phyloP scores from a whole-genome alignment of 2,113 vertebrate genomes.

The Mirza zaza region DNA sequence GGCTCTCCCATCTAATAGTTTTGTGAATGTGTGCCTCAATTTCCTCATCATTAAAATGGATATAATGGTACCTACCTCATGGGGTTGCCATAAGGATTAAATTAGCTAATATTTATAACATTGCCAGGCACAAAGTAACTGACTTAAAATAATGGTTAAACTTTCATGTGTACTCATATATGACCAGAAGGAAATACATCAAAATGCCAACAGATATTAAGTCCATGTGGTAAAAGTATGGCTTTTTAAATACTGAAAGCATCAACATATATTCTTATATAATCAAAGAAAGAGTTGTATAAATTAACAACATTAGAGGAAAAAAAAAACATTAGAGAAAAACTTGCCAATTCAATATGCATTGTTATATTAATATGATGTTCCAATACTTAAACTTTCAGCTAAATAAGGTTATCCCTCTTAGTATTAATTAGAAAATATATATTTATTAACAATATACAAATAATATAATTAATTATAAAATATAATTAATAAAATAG shows the following conservation, averaged over 20 bases:
- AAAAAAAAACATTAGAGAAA: background rate
- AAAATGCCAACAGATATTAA: conserved; percentile 26
- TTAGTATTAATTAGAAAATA: conserved; percentile 12
- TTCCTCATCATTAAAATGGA: conserved; percentile 35
- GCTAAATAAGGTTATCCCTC: background rate
- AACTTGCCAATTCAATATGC: background rate
- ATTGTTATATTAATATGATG: background rate
- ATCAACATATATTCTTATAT: background rate
- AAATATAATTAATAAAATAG: conserved; percentile 9
- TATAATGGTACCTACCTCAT: background rate
- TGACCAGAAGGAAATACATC: background rate
- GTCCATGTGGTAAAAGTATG: background rate
- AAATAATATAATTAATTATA: background rate
- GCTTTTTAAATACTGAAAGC: conserved; percentile 17
- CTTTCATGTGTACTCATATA: background rate
- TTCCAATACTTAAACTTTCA: background rate
- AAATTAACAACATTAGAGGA: background rate
- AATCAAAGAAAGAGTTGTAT: conserved; percentile 14
- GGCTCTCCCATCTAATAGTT: background rate
- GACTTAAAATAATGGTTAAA: background rate
- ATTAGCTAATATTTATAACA: conserved; percentile 14
- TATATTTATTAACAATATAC: background rate
- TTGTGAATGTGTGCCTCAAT: background rate
- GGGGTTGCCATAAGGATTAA: background rate
- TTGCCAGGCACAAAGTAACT: background rate